These are phyloP conservation scores for Puffinus mauretanicus DNA, from an alignment of 2,113 vertebrate species.

Conservation along the genomic window DNA sequence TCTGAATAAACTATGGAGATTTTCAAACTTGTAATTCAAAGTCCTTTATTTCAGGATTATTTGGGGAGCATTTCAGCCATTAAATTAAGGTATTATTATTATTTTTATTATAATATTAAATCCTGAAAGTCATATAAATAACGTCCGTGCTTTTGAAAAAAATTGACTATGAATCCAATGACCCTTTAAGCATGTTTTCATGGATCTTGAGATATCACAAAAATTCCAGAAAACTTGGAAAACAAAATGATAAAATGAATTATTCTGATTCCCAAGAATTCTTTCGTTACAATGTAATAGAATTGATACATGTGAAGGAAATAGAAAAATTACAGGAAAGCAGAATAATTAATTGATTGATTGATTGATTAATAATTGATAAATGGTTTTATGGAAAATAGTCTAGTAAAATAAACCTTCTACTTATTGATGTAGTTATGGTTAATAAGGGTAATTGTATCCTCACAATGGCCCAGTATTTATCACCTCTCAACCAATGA, in stretches of 20 bases:
- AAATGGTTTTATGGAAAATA: background rate
- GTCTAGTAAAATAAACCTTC: background rate
- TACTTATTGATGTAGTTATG: background rate
- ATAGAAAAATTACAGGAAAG: background rate
- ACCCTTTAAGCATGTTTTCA: background rate
- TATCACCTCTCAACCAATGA: background rate
- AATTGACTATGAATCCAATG: background rate
- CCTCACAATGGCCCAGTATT: background rate
- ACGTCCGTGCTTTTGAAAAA: background rate
- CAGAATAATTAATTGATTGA: background rate
- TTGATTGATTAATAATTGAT: background rate
- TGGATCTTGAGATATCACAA: background rate
- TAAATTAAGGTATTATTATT: background rate
- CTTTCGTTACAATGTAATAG: background rate
- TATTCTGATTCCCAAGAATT: background rate
- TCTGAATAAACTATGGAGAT: background rate
- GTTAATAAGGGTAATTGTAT: background rate
- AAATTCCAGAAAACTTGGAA: background rate
- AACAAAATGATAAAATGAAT: background rate
- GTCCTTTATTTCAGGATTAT: background rate
- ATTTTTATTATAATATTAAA: background rate
- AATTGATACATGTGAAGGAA: background rate
- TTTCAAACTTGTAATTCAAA: background rate
- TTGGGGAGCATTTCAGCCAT: background rate
- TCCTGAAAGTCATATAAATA: background rate